These are phyloP conservation scores for Danaus melanippus DNA, from an alignment of 1,140 invertebrate genomes.

Conservation along the genomic window DNA sequence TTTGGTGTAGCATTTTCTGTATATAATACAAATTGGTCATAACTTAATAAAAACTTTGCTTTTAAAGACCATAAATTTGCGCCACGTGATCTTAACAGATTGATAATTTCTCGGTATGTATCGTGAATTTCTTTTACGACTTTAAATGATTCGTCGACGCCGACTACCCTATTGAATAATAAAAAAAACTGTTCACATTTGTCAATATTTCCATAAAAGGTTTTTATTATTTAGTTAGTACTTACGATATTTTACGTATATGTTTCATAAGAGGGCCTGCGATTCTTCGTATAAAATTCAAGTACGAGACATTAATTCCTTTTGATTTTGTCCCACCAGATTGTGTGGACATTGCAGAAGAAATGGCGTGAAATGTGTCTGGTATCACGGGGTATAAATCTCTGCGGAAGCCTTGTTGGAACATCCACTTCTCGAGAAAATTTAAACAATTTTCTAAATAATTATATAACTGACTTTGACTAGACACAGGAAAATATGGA, in stretches of 20 bases:
- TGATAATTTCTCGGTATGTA: slow-evolving; percentile 53
- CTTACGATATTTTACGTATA: slow-evolving; percentile 47
- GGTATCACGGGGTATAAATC: slow-evolving; percentile 59
- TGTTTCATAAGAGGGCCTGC: slow-evolving; percentile 58
- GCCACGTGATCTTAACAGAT: slow-evolving; percentile 45
- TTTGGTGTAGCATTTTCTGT: slow-evolving; percentile 40
- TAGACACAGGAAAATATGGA: slow-evolving; percentile 46
- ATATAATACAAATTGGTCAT: slow-evolving; percentile 54
- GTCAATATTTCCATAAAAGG: slow-evolving; percentile 2
- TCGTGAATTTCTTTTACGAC: slow-evolving; percentile 55
- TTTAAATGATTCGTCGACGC: slow-evolving; percentile 44
- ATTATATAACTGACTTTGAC: slow-evolving; percentile 35
- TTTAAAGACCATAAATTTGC: slow-evolving; percentile 48
- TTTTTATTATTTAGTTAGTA: slow-evolving; percentile 12
- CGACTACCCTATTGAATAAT: slow-evolving; percentile 32
- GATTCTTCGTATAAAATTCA: slow-evolving; percentile 55
- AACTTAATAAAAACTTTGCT: slow-evolving; percentile 54
- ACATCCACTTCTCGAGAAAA: slow-evolving; percentile 65
- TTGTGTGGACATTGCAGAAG: slow-evolving; percentile 36
- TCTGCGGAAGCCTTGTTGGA: slow-evolving; percentile 60
- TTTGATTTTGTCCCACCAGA: slow-evolving; percentile 40
- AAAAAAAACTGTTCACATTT: slow-evolving; percentile 9
- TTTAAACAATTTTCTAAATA: slow-evolving; percentile 43
- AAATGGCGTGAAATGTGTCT: slow-evolving; percentile 55
- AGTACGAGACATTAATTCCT: slow-evolving; percentile 55